Base-by-base conservation (phyloP, 2,113 vertebrate species). In the Oryzias woworae region DNA sequence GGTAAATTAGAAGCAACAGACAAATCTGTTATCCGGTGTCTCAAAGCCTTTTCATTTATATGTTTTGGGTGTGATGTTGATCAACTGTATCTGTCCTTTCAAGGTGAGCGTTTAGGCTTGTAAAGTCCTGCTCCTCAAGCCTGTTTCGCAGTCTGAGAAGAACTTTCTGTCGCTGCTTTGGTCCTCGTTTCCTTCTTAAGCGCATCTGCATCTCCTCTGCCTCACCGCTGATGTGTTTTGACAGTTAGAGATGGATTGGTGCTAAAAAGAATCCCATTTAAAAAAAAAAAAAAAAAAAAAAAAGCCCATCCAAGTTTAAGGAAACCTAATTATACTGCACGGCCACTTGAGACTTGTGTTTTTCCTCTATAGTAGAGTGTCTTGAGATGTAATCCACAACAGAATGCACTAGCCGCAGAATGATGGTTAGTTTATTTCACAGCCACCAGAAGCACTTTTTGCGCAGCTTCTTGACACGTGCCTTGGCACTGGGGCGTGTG, bases 391-490 rank as follows among this genome's bases (percentile, higher is more conserved):
- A 55, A 75, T 67, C 62, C 16, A 26, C 42, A 49, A 14, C 7
- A 7, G 18, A 18, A 5, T 44, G 14, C 15, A 5, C 50, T 26
- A 16, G 58, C 36, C 10, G 3, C 36, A 36, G 36, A 36, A 12
- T 12, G 12, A 36, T 12, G 36, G 36, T 13, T 12, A 12, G 36
- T 12, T 8, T 36, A 36, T 5, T 14, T 80, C 82, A 93, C n/a
- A 93, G 89, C 96, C 97, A 99, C 97, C 97, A 99, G 89, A 99
- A 98, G 69, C 97, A 99, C 85, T 97, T 98, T 84, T 94, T 97
- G 69, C 95, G 93, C 59, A 96, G 89, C 80, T 98, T 99, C 86
- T 97, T 98, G 66, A 94, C 82, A 61, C 95, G 95, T 67, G 91
- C 88, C 76, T 92, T 93, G 78, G 87, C 73, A 54, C 81, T 88